Percentiles rank a stretch among this genome's conserved stretches.
Conservation (phyloP, 2,797 vertebrate genomes). For the Parambassis ranga region DNA sequence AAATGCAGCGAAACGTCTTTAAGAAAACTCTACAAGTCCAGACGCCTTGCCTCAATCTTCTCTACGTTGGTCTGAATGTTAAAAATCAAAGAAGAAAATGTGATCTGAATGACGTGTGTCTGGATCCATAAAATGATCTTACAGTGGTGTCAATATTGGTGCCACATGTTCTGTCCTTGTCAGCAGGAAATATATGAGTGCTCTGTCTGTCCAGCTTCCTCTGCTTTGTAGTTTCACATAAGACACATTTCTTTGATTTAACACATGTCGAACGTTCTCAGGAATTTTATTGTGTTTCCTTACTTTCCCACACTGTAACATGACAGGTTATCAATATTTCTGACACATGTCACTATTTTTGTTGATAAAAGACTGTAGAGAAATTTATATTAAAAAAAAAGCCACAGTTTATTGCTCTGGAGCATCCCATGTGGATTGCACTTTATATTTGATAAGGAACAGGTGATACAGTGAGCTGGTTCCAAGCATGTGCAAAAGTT, state of each 20-base stretch:
- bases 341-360: not conserved
- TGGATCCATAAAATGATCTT: conserved; percentile 1
- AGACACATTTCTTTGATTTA: conserved; percentile 16
- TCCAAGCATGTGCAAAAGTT: not conserved
- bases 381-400: not conserved
- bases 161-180: conserved; percentile 25
- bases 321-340: not conserved
- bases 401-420: not conserved
- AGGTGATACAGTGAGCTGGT: not conserved
- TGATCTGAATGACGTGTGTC: not conserved
- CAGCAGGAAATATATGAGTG: conserved; percentile 23
- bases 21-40: too few relatives aligned
- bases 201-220: conserved; percentile 27
- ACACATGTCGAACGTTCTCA: conserved; percentile 1
- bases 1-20: too few relatives aligned
- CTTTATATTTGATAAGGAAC: not conserved
- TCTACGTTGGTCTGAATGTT: not conserved
- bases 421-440: not conserved
- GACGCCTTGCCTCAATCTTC: too few relatives aligned
- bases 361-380: not conserved
- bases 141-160: conserved; percentile 5
- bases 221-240: conserved; percentile 31
- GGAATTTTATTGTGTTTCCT: not conserved
- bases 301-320: too few relatives aligned
- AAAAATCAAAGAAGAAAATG: not conserved